phyloP scores from a whole-genome alignment of 2,797 vertebrate genomes.

The Nyctalus aviator region DNA sequence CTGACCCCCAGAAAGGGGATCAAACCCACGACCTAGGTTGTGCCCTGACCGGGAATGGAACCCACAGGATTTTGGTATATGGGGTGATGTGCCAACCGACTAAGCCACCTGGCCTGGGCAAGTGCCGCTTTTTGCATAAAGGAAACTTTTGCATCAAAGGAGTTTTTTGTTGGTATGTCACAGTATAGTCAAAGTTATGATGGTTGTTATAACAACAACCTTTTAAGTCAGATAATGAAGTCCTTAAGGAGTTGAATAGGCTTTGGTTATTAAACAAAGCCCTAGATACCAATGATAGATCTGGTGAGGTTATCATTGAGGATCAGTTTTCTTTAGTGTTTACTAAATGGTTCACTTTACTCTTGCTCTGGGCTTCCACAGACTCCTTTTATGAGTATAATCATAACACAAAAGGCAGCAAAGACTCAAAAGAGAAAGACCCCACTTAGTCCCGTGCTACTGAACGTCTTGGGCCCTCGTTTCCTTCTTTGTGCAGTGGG shows the following conservation, averaged over 20 bases:
- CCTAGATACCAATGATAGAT: constrained; percentile 25
- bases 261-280: constrained; percentile 60
- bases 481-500: not conserved
- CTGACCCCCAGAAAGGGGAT: not conserved
- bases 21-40: not conserved
- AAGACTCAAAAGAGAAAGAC: not conserved
- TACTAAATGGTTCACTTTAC: not conserved
- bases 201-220: constrained; percentile 66
- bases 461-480: not conserved
- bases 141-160: constrained; percentile 45
- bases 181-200: constrained; percentile 66
- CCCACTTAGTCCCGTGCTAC: not conserved
- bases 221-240: constrained; percentile 47
- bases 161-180: constrained; percentile 48
- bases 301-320: not conserved
- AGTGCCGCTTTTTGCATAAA: not conserved
- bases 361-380: not conserved
- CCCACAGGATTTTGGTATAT: not conserved
- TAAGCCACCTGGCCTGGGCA: not conserved
- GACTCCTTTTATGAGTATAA: not conserved
- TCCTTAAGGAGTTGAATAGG: constrained; percentile 63
- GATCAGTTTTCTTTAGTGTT: constrained; percentile 38
- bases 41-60: not conserved
- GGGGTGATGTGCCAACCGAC: not conserved
- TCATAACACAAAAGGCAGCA: not conserved